These are phyloP conservation scores for Notarius quadriscutis DNA, from an alignment of 2,113 vertebrate genomes.

Conservation along the genomic window DNA sequence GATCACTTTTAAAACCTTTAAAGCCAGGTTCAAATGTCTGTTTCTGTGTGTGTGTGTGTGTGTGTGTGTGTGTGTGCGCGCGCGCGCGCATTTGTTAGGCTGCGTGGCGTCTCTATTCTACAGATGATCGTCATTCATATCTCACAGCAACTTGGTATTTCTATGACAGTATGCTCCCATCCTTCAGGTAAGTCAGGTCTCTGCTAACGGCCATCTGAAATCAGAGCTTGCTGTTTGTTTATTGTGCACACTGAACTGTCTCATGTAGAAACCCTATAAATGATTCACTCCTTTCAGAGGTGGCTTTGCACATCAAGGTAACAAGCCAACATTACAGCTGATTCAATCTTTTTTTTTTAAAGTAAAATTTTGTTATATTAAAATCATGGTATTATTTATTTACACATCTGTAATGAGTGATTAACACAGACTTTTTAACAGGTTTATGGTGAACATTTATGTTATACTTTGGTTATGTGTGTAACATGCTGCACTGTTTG, in stretches of 20 bases:
- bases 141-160: slow-evolving; percentile 97
- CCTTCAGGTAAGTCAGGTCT: slow-evolving; percentile 83
- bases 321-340: background rate
- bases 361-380: background rate
- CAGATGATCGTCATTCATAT: slow-evolving; percentile 84
- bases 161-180: slow-evolving; percentile 95
- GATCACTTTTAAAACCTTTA: background rate
- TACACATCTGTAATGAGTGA: background rate
- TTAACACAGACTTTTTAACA: background rate
- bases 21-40: background rate
- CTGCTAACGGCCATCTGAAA: background rate
- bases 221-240: slow-evolving; percentile 6
- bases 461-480: background rate
- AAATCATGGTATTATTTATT: background rate
- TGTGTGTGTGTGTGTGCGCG: slow-evolving; percentile 15
- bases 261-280: slow-evolving; percentile 27
- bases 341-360: background rate
- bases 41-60: slow-evolving; percentile 17
- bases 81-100: slow-evolving; percentile 74
- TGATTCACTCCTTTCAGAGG: slow-evolving; percentile 11
- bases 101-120: slow-evolving; percentile 96
- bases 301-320: slow-evolving; percentile 5
- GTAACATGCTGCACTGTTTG: background rate
- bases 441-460: background rate
- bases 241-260: slow-evolving; percentile 24